Percentiles rank a stretch among this genome's conserved stretches.
phyloP scores from a whole-genome alignment of 2,113 vertebrate species.

The Leptocoma aspasia region DNA sequence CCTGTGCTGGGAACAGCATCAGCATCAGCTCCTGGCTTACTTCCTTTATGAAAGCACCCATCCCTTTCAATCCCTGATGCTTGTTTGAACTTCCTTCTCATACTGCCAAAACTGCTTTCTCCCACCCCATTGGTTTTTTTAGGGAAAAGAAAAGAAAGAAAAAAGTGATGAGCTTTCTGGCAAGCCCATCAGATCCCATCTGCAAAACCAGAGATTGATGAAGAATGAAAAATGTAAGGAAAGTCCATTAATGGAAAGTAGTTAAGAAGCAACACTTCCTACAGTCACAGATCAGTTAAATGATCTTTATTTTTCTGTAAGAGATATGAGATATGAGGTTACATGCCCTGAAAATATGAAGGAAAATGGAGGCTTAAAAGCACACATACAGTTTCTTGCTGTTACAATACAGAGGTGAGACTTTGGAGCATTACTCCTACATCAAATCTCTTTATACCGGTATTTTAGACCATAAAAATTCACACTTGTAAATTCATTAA shows the following conservation, averaged over 20 bases:
- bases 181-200: background rate
- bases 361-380: background rate
- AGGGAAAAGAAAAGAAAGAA: fast-evolving
- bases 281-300: background rate
- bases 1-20: background rate
- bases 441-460: background rate
- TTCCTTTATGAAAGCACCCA: background rate
- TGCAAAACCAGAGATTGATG: background rate
- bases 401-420: background rate
- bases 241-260: background rate
- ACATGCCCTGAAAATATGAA: background rate
- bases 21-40: background rate
- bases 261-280: background rate
- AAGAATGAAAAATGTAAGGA: background rate
- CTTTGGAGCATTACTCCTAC: background rate
- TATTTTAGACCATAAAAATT: background rate
- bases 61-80: background rate
- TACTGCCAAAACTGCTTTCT: background rate
- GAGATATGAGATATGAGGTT: background rate
- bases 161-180: fast-evolving
- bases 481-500: background rate
- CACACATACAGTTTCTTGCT: background rate
- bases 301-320: background rate
- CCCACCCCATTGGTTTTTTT: fast-evolving
- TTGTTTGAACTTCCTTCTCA: background rate